Percentiles rank a stretch among this genome's conserved stretches.
Evolutionary conservation across 2,113 vertebrate genomes (phyloP).

Genomic region (Sapajus apella): DNA sequence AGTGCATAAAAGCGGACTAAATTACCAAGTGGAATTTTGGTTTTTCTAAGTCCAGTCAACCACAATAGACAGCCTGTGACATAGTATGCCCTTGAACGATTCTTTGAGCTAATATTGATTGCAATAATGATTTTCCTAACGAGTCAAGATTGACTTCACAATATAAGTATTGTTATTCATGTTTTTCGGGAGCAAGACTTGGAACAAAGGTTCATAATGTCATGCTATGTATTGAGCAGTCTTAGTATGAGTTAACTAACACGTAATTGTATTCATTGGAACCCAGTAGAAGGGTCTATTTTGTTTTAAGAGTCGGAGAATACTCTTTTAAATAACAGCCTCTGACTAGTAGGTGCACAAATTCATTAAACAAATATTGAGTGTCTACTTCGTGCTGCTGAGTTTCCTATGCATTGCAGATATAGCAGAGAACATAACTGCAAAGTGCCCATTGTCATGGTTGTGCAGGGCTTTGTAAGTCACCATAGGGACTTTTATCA

Average conservation of each 20-base stretch:
- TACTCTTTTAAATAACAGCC: neutral
- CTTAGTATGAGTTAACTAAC: slow-evolving; percentile 22
- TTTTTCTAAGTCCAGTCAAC: slow-evolving; percentile 22
- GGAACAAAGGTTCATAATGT: slow-evolving; percentile 20
- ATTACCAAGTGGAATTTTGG: neutral
- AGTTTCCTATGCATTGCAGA: neutral
- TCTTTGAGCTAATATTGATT: slow-evolving; percentile 44
- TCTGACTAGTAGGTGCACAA: neutral
- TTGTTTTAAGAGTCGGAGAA: slow-evolving; percentile 29
- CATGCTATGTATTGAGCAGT: neutral
- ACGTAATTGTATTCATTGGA: slow-evolving; percentile 11
- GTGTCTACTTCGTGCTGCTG: neutral
- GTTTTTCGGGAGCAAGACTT: slow-evolving; percentile 40
- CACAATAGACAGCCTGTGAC: neutral
- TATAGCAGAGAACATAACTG: neutral
- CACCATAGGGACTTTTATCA: neutral
- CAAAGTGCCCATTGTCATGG: neutral
- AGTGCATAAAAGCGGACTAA: slow-evolving; percentile 10
- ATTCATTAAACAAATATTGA: slow-evolving; percentile 18
- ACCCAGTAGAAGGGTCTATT: neutral
- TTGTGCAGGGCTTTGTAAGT: neutral
- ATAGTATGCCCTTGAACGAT: neutral
- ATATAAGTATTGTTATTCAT: neutral
- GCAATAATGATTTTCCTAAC: slow-evolving; percentile 50
- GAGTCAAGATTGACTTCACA: slow-evolving; percentile 43